These are phyloP conservation scores for Microcebus tavaratra DNA, from an alignment of 2,113 vertebrate species.

Conservation along the genomic window DNA sequence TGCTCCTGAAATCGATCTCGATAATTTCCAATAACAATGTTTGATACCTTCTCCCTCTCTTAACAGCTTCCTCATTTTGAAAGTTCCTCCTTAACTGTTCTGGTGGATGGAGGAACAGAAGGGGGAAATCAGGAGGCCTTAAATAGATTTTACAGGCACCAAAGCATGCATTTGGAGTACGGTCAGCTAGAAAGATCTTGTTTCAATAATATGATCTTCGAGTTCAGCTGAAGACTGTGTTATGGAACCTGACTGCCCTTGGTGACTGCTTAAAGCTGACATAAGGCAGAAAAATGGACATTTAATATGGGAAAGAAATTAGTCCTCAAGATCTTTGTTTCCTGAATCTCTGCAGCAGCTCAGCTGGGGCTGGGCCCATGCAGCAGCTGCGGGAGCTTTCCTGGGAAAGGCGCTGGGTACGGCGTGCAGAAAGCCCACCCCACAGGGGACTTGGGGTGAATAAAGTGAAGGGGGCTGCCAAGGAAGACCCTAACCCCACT, in stretches of 20 bases:
- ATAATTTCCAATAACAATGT: slow-evolving; percentile 47
- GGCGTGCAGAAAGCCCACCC: not conserved
- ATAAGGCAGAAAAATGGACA: slow-evolving; percentile 54
- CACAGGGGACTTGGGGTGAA: not conserved
- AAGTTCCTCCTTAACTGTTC: slow-evolving; percentile 24
- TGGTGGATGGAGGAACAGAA: not conserved
- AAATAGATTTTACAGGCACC: slow-evolving; percentile 67
- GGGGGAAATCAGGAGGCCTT: not conserved
- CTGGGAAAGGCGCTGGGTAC: not conserved
- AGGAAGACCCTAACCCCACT: not conserved
- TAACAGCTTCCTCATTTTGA: slow-evolving; percentile 32
- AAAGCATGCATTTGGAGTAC: not conserved
- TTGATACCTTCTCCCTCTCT: slow-evolving; percentile 23
- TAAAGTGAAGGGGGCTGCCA: not conserved
- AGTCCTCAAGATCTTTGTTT: slow-evolving; percentile 1
- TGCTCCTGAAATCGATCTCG: slow-evolving; percentile 21
- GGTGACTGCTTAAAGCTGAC: slow-evolving; percentile 31
- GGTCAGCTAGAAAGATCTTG: slow-evolving; percentile 56
- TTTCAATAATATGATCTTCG: slow-evolving; percentile 60
- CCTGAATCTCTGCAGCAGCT: not conserved
- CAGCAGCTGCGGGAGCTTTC: not conserved
- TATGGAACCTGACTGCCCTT: slow-evolving; percentile 46
- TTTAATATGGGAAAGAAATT: slow-evolving; percentile 59
- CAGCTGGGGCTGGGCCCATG: not conserved
- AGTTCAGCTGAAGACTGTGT: slow-evolving; percentile 38